phyloP scores from a whole-genome alignment of 1,140 invertebrate genomes.

The Drosophila nigrodunni region DNA sequence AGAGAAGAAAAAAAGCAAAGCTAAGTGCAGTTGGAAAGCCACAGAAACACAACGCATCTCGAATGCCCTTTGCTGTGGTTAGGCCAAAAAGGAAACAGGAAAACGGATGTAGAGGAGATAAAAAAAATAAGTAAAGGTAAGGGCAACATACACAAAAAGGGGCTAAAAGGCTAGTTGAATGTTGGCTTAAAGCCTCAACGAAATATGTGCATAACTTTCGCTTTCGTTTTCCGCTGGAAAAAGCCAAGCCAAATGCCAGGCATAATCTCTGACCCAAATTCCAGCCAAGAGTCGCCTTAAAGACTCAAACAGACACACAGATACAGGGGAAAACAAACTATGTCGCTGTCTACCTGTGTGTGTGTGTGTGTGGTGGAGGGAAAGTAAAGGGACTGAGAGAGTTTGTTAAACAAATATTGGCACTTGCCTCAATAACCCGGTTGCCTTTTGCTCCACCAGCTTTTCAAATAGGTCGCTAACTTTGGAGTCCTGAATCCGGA shows the following conservation, averaged over 20 bases:
- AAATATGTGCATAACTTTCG: constrained; percentile 76
- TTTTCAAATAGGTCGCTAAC: constrained; percentile 66
- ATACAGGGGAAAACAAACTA: constrained; percentile 52
- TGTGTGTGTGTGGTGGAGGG: neutral
- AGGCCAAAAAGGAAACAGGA: neutral
- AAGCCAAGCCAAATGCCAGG: constrained; percentile 46
- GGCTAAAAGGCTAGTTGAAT: constrained; percentile 5
- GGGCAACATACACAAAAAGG: neutral
- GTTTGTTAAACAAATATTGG: constrained; percentile 72
- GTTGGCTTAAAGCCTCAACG: constrained; percentile 62
- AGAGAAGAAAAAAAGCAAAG: constrained; percentile 35
- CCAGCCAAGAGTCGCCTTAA: constrained; percentile 60
- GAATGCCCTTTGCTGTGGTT: constrained; percentile 62
- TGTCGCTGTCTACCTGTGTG: constrained; percentile 46
- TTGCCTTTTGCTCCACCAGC: constrained; percentile 28
- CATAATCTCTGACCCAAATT: constrained; percentile 79
- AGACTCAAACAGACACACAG: constrained; percentile 54
- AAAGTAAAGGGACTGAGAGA: neutral
- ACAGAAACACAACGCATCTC: constrained; percentile 44
- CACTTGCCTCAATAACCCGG: constrained; percentile 80
- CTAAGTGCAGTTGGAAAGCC: constrained; percentile 53
- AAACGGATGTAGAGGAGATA: neutral
- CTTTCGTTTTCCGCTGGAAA: constrained; percentile 50
- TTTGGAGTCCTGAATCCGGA: constrained; percentile 13
- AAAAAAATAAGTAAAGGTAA: constrained; percentile 13